Evolutionary conservation across 1,140 invertebrate species (phyloP).

Genomic region (Eupristina koningsbergeri): DNA sequence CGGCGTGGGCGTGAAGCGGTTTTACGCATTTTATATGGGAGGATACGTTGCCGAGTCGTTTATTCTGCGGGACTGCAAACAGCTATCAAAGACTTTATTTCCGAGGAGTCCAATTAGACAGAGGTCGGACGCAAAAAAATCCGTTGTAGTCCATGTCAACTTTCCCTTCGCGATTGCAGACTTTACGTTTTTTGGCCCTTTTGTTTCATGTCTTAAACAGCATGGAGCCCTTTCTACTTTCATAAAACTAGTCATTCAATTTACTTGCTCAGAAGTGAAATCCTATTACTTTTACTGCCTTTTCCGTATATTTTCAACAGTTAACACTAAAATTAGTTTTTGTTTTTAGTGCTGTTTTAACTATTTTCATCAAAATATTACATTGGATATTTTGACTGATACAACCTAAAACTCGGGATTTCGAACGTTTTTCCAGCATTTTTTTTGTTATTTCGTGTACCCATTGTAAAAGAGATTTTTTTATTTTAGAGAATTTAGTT

Average conservation of each 20-base stretch:
- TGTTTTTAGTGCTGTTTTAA: background rate
- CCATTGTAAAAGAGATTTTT: too few relatives aligned
- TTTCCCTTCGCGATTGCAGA: slow-evolving; percentile 23
- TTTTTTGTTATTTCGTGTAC: too few relatives aligned
- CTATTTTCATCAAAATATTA: background rate
- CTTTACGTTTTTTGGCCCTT: slow-evolving; percentile 30
- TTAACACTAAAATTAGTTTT: background rate
- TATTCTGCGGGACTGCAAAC: slow-evolving; percentile 10
- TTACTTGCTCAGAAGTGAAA: slow-evolving; percentile 2
- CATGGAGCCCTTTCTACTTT: background rate
- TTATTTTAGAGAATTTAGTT: too few relatives aligned
- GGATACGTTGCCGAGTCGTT: background rate
- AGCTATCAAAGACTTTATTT: slow-evolving; percentile 45
- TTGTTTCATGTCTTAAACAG: background rate
- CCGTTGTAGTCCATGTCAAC: slow-evolving; percentile 15
- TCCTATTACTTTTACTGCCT: slow-evolving; percentile 6
- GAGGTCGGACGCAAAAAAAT: slow-evolving; percentile 1
- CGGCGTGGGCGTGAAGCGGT: background rate
- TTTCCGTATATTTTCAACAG: background rate
- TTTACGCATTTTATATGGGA: background rate
- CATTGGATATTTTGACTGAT: background rate
- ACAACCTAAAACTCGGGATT: too few relatives aligned
- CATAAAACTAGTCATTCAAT: slow-evolving; percentile 26
- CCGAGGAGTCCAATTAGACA: slow-evolving; percentile 38
- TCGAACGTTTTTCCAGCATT: too few relatives aligned